Percentiles rank a stretch among this genome's conserved stretches.
Conservation (phyloP, 2,113 vertebrate species). For the Aspidoscelis tigris region DNA sequence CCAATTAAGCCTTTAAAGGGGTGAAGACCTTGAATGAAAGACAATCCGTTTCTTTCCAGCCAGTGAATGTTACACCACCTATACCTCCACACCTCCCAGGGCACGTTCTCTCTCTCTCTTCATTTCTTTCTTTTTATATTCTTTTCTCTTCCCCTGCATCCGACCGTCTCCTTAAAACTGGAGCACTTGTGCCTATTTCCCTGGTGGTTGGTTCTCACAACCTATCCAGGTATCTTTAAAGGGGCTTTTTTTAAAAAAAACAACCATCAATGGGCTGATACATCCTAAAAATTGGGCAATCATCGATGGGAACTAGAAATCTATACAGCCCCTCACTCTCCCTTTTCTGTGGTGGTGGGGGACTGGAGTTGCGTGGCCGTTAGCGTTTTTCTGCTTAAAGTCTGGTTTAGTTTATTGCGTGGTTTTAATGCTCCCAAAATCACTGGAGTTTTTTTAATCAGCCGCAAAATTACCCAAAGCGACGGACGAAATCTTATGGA, state of each 20-base stretch:
- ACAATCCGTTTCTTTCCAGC: neutral
- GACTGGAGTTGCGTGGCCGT: neutral
- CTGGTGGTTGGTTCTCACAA: neutral
- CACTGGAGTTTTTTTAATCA: slow-evolving; percentile 18
- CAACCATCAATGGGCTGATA: neutral
- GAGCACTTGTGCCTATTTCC: neutral
- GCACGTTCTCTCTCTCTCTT: no score
- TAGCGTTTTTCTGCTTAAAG: neutral
- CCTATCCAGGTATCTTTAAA: slow-evolving; percentile 31
- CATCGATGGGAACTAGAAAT: neutral
- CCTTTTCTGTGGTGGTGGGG: neutral
- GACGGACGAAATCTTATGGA: neutral
- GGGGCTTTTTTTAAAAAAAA: neutral
- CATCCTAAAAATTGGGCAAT: slow-evolving; percentile 35
- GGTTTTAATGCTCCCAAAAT: neutral
- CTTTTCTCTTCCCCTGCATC: no score
- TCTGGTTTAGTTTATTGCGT: slow-evolving; percentile 11
- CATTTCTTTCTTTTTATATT: neutral
- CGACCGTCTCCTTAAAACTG: neutral
- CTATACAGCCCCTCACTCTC: neutral
- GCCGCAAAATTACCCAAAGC: neutral
- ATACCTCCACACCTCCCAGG: no score
- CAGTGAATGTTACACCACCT: neutral
- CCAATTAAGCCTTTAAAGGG: neutral
- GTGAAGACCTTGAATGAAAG: neutral